Base-by-base conservation (phyloP, 2,113 vertebrate genomes). In the Syrmaticus mikado region DNA sequence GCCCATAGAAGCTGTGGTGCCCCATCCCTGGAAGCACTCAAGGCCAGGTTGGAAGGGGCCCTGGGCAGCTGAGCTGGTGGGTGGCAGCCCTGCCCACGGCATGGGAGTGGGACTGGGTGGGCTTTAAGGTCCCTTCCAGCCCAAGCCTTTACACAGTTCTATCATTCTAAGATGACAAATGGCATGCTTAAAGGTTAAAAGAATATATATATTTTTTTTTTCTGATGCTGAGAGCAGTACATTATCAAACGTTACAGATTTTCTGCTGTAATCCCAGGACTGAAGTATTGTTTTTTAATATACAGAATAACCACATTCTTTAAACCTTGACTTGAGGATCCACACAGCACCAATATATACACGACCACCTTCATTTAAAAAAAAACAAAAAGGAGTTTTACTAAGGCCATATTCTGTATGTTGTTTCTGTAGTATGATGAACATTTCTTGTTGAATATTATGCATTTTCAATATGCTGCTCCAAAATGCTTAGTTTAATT, bases 401-500 rank as follows among this genome's bases (percentile, higher is more conserved):
- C 25, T 27, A 64, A 86, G 22, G 12, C 21, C 43, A n/a, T 77
- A 74, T 52, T 68, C 7, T 43, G 1, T 9, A 64, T 36, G 0
- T 17, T 67, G 28, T 68, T 65, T n/a, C 52, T 85, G 46, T 71
- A 67, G 13, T 18, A 71, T 20, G 22, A 14, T 30, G 30, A 84
- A 72, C 8, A 12, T 72, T 75, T 90, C 61, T 43, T 72, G 24
- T 30, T 65, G 40, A 84, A 75, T 61, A 57, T 5, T 38, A 46
- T 60, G 28, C 30, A 81, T 11, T 4, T 62, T 91, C 76, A 81
- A 34, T 57, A 89, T 45, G n/a, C 41, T 85, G n/a, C 85, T 83
- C 40, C 61, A 78, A 89, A 94, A 89, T 45, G 12, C 25, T 87
- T 94, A 80, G 57, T 55, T 89, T 87, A 93, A 93, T 89, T 93